phyloP scores from a whole-genome alignment of 2,888 invertebrate genomes.

The Ochropleura plecta region DNA sequence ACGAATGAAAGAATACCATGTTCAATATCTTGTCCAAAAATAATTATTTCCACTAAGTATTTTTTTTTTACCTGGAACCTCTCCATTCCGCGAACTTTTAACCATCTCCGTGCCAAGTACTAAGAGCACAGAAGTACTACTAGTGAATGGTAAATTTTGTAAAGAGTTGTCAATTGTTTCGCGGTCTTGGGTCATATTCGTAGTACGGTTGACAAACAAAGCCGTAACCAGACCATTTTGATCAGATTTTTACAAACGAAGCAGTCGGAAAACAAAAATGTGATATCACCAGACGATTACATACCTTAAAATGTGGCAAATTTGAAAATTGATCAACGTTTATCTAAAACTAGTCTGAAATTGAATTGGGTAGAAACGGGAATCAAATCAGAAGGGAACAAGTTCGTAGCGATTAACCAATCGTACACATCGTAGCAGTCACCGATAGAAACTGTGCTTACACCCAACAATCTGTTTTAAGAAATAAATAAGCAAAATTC shows the following conservation, averaged over 20 bases:
- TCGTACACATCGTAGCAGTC: background rate
- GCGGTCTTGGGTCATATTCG: background rate
- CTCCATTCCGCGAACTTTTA: slow-evolving; percentile 46
- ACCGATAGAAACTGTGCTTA: background rate
- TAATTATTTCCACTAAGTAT: background rate
- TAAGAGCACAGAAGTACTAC: slow-evolving; percentile 42
- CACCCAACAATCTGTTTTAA: background rate
- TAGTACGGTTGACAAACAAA: slow-evolving; percentile 1
- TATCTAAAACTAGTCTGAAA: background rate
- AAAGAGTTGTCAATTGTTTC: background rate
- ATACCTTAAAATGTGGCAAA: background rate
- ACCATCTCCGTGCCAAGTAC: slow-evolving; percentile 47
- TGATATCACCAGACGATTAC: background rate
- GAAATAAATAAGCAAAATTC: slow-evolving; percentile 11
- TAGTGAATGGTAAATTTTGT: slow-evolving; percentile 22
- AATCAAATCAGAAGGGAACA: background rate
- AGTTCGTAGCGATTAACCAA: background rate
- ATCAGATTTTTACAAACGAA: background rate
- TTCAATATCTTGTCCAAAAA: no score
- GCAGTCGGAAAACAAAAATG: background rate
- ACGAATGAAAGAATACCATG: no score
- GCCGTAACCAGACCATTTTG: background rate
- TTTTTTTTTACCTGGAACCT: slow-evolving; percentile 34
- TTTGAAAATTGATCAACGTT: background rate
- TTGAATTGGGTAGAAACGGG: background rate